phyloP scores from a whole-genome alignment of 2,113 vertebrate genomes.

The Casuarius casuarius region DNA sequence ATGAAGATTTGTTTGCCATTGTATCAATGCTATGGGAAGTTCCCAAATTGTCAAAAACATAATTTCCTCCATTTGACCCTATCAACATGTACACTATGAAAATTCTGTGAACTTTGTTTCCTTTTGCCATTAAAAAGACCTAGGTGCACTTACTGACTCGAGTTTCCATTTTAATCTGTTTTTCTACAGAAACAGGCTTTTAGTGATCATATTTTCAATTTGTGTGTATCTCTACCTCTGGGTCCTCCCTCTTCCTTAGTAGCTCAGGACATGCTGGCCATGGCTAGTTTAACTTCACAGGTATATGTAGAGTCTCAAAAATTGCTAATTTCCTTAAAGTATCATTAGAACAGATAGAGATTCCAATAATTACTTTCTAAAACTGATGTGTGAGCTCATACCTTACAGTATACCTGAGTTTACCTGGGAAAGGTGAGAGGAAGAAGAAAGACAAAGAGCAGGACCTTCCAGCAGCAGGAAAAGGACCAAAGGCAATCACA shows the following conservation, averaged over 20 bases:
- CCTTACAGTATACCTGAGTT: not conserved
- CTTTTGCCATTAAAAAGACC: not conserved
- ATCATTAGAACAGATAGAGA: not conserved
- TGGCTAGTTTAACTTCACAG: not conserved
- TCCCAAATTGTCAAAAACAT: not conserved
- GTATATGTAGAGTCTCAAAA: not conserved
- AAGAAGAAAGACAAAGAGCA: not conserved
- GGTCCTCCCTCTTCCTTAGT: not conserved
- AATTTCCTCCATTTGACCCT: not conserved
- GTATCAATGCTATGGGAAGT: not conserved
- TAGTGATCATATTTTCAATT: not conserved
- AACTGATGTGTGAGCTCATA: not conserved
- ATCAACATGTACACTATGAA: not conserved
- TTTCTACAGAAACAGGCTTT: not conserved
- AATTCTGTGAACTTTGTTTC: not conserved
- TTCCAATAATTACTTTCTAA: not conserved
- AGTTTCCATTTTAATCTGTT: not conserved
- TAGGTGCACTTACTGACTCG: not conserved
- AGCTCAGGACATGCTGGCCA: not conserved
- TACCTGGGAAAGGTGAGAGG: not conserved
- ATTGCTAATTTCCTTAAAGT: not conserved
- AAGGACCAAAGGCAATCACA: not conserved
- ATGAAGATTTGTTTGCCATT: not conserved
- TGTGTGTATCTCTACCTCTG: not conserved
- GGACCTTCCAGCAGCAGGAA: not conserved